phyloP scores from a whole-genome alignment of 2,113 vertebrate genomes.

The Labrus mixtus region DNA sequence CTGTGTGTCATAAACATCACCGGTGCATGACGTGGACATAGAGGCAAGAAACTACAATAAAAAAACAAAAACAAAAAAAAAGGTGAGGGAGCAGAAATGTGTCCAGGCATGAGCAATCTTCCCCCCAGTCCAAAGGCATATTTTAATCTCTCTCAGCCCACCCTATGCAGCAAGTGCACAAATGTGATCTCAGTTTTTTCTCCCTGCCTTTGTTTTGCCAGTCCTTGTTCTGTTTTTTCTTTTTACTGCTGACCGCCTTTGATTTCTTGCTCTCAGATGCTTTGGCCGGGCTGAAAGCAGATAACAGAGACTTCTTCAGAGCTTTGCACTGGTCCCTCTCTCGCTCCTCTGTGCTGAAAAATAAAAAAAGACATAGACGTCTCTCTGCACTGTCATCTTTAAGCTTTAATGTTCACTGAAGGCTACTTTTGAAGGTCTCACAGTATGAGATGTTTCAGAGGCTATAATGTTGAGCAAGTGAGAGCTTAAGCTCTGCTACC shows the following conservation, averaged over 20 bases:
- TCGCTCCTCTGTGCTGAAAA: conserved; percentile 45
- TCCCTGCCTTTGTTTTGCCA: not conserved
- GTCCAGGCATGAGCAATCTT: conserved; percentile 23
- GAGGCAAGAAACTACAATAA: conserved; percentile 6
- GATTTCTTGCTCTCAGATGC: conserved; percentile 12
- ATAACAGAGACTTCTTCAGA: conserved; percentile 5
- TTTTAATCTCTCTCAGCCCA: conserved; percentile 22
- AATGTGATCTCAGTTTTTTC: not conserved
- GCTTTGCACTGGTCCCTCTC: conserved; percentile 1
- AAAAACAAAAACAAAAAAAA: not conserved
- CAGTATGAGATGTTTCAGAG: conserved; percentile 29
- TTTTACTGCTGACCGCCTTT: conserved; percentile 35
- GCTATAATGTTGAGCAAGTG: conserved; percentile 35
- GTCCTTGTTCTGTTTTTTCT: conserved; percentile 31
- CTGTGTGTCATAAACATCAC: conserved; percentile 37
- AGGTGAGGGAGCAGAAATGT: conserved; percentile 14
- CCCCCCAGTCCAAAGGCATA: conserved; percentile 1
- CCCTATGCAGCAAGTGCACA: conserved; percentile 48
- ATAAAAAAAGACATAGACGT: conserved; percentile 37
- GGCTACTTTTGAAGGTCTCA: conserved; percentile 38
- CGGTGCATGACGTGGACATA: not conserved
- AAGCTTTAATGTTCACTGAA: conserved; percentile 10
- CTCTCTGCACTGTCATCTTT: conserved; percentile 10
- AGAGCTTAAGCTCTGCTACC: conserved; percentile 19
- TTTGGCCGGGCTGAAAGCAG: not conserved